These are phyloP conservation scores for Acronicta psi DNA, from an alignment of 2,888 invertebrate genomes.

Conservation along the genomic window DNA sequence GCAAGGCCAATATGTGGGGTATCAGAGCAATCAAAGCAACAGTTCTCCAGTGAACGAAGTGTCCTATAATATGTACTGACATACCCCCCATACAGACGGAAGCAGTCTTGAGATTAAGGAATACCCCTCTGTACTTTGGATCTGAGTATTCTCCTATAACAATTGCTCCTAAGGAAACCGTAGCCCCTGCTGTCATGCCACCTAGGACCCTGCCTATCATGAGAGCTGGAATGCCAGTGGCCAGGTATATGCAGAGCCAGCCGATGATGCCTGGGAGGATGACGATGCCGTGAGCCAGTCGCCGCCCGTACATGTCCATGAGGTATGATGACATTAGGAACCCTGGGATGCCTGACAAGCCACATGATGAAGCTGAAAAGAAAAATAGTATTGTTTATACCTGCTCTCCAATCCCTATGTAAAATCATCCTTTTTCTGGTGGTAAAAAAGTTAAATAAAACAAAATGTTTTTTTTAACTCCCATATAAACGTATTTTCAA, in stretches of 20 bases:
- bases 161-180: constrained; percentile 67
- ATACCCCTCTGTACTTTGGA: constrained; percentile 73
- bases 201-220: constrained; percentile 65
- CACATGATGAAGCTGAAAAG: constrained; percentile 67
- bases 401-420: no score
- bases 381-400: constrained; percentile 15
- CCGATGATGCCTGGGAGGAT: constrained; percentile 68
- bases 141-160: constrained; percentile 74
- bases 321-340: constrained; percentile 63
- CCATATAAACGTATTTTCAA: no score
- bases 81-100: constrained; percentile 67
- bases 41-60: constrained; percentile 66
- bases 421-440: no score
- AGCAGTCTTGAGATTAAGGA: constrained; percentile 72
- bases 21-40: constrained; percentile 62
- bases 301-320: constrained; percentile 70
- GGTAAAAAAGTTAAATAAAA: no score
- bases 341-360: constrained; percentile 63
- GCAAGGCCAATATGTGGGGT: constrained; percentile 61
- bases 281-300: constrained; percentile 59
- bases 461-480: no score
- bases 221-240: constrained; percentile 58
- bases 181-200: constrained; percentile 66
- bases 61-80: constrained; percentile 63
- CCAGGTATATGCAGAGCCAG: constrained; percentile 67